Base-by-base conservation (phyloP, 2,113 vertebrate genomes). In the Conger conger region DNA sequence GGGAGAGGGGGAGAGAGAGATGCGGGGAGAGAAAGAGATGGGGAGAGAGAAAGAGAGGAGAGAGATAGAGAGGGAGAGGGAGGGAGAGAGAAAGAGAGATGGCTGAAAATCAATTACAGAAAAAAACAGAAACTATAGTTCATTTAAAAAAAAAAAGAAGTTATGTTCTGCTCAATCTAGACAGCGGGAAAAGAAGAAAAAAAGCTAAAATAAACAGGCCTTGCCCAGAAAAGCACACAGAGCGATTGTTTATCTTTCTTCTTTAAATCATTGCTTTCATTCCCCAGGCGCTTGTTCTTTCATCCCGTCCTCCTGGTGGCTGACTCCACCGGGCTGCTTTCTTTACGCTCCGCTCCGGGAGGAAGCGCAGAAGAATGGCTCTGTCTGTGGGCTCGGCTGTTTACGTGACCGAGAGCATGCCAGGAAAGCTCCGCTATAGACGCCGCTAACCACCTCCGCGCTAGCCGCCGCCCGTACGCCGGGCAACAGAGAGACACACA, bases 241-340 rank as follows among this genome's bases (percentile, higher is more conserved):
- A 76, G 84, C 53, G 79, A 82, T 83, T 87, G 91, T 91, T 91
- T 89, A 91, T 90, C 87, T 88, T 88, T 80, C 85, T 35, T 76
- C 87, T 87, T 84, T 77, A 91, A 89, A 90, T 88, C 85, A 54
- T 81, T 82, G 84, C 53, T 87, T 87, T 88, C 83, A 80, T 86
- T 30, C 86, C 86, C 82, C n/a, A n/a, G n/a, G n/a, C 53, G 37
- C 73, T 30, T 63, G 30, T 82, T 85, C 85, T 93, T 83, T 92
- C 91, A 93, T 92, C 90, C 79, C 36, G 17, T 85, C 88, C 79
- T 89, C 89, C 91, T 93, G 89, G 87, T 84, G 87, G 89, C 88
- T 87, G 30, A 27, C 82, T 76, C 17, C 0, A 33, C 23, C 38
- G 1, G 38, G 30, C 38, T 50, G 86, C 38, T 88, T 88, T 89